phyloP scores from a whole-genome alignment of 2,888 invertebrate species.

The Drosophila quasianomalipes region DNA sequence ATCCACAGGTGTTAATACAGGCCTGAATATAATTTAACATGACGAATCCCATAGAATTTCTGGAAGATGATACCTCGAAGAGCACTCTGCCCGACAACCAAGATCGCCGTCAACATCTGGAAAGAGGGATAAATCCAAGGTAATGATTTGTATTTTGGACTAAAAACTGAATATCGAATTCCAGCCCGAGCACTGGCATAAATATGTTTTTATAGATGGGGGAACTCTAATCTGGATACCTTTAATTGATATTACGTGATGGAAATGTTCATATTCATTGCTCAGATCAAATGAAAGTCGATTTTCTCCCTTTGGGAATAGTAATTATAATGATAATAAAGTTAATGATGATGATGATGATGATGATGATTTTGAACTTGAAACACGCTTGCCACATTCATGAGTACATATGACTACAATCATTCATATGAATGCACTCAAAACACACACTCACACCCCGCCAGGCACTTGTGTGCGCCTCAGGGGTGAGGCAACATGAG shows the following conservation, averaged over 20 bases:
- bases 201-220: neutral
- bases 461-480: slow-evolving; percentile 34
- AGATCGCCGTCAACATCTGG: neutral
- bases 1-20: neutral
- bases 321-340: slow-evolving; percentile 12
- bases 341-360: slow-evolving; percentile 24
- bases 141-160: neutral
- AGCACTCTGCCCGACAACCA: neutral
- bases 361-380: slow-evolving; percentile 57
- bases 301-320: neutral
- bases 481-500: slow-evolving; percentile 23
- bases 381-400: slow-evolving; percentile 42
- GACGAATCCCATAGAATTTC: neutral
- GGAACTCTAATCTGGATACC: neutral
- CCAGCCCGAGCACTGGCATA: neutral
- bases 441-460: slow-evolving; percentile 22
- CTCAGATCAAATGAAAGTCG: neutral
- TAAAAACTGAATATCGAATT: neutral
- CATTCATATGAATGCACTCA: slow-evolving; percentile 33
- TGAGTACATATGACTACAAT: slow-evolving; percentile 14
- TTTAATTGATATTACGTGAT: neutral
- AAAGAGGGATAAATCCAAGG: neutral
- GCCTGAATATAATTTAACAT: neutral
- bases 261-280: neutral
- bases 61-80: neutral